Evolutionary conservation across 1,140 invertebrate genomes (phyloP).

Genomic region (Manduca sexta): DNA sequence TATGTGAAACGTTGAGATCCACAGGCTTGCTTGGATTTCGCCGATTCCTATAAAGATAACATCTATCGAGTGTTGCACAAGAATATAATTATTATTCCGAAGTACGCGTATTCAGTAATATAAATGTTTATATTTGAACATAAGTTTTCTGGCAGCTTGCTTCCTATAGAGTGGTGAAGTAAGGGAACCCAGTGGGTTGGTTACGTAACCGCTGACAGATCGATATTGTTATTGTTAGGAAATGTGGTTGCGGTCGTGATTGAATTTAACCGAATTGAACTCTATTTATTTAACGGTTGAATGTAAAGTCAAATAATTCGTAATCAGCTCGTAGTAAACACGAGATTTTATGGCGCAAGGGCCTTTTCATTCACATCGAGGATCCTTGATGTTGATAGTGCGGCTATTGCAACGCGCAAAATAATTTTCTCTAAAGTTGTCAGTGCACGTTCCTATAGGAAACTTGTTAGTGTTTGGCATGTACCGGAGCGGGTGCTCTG

Average conservation of each 20-base stretch:
- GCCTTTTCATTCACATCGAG: no score
- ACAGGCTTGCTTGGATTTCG: no score
- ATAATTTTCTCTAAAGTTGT: neutral
- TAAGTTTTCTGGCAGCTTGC: slow-evolving; percentile 7
- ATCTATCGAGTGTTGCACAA: no score
- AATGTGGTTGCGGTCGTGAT: slow-evolving; percentile 1
- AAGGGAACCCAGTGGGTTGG: slow-evolving; percentile 10
- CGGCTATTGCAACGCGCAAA: no score
- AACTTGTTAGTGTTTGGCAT: slow-evolving; percentile 36
- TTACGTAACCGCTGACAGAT: slow-evolving; percentile 21
- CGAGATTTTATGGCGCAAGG: no score
- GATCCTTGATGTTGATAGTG: no score
- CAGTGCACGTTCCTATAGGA: slow-evolving; percentile 12
- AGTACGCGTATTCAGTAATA: neutral
- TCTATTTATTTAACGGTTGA: neutral
- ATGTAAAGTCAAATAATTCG: neutral
- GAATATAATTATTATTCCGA: no score
- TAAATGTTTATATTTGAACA: slow-evolving; percentile 3
- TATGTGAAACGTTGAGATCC: no score
- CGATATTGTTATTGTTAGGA: slow-evolving; percentile 24
- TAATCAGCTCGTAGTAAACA: no score
- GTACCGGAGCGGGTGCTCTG: slow-evolving; percentile 27
- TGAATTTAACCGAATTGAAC: neutral
- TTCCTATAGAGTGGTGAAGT: slow-evolving; percentile 17
- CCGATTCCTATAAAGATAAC: no score